Base-by-base conservation (phyloP, 2,888 invertebrate species). In the Tholera decimalis region DNA sequence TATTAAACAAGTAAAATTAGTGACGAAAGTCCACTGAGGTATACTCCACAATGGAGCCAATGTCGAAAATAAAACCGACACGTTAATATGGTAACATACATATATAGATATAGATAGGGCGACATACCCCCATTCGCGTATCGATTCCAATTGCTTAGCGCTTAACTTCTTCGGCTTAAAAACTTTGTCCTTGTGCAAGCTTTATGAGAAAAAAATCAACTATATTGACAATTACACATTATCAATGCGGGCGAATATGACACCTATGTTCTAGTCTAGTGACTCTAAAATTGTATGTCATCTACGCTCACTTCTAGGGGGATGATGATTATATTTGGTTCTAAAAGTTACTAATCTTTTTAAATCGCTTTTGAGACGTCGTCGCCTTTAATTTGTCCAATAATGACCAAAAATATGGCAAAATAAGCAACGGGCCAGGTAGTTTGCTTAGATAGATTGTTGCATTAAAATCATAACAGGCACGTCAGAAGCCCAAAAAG, bases 121-220 rank as follows among this genome's bases (percentile, higher is more conserved):
- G 70, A 93, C 93, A 90, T 96, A 98, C 98, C 98, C 99, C 93
- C 97, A 96, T 92, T 98, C 98, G 88, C 98, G 97, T 82, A 99
- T 97, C 83, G 97, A 97, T 91, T 98, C 97, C 88, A 99, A 96
- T 91, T 99, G 99, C 90, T 98, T 98, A 88, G 97, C 97, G 83
- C 97, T 98, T 82, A 99, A 96, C 87, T 97, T 97, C 89, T 97
- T 97, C 65, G 98, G 97, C 90, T 98, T 91, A 92, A 90, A 93
- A 78, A 89, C 80, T 86, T 80, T 91, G 84, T 93, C 94, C 94
- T 91, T 92, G 90, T 90, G 94, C 85, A 89, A 89, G 93, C 93
- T 93, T 92, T 86, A 83, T 85, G 83, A 89, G 86, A 88, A 89
- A 87, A 90, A 91, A 88, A 84, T 76, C 43, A 65, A 47, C 76